Evolutionary conservation across 2,113 vertebrate genomes (phyloP), one percentile per base, ranked within the genome.

Genomic region (Etia nguti): DNA sequence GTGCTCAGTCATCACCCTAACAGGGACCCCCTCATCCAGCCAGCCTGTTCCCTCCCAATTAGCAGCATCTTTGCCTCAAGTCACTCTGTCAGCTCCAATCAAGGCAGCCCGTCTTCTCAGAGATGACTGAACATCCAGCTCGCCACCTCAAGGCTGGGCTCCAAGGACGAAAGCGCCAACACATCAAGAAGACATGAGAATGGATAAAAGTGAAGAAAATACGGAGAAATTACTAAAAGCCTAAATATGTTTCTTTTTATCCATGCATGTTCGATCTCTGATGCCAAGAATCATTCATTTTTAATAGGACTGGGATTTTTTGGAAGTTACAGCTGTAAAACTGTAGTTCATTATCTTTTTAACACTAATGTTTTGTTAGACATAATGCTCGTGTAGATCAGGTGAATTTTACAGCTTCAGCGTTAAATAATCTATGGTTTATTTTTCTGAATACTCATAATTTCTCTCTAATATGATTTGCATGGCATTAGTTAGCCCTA

Each of bases 71-170:
- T 88, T 68, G 91, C 91, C 87, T 88, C 24, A 6, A 87, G 89
- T 81, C 1, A 7, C 29, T 89, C 79, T 91, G 93, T 86, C 93
- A 88, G 80, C 79, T 92, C 83, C 24, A 9, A 93, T 92, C 90
- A 92, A 29, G 46, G 38, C 82, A 8, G 81, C 82, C 55, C 36
- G 55, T 86, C 84, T 48, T 86, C 84, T 81, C 80, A 4, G 81
- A 80, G 82, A 87, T 85, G 84, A 90, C 77, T 79, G 84, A 90
- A 31, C 86, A 85, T 83, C 60, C 81, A 88, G 79, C 57, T 22
- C 13, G 8, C 55, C 46, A 12, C 82, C 83, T 80, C 75, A 10
- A 65, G 88, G 89, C 85, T 6, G 20, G 9, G 22, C 68, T 70
- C 57, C 1, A n/a, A 83, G 83, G 80, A 86, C 2, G n/a, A 50